Evolutionary conservation across 2,888 invertebrate species (phyloP).

Genomic region (Spicauda simplicius): DNA sequence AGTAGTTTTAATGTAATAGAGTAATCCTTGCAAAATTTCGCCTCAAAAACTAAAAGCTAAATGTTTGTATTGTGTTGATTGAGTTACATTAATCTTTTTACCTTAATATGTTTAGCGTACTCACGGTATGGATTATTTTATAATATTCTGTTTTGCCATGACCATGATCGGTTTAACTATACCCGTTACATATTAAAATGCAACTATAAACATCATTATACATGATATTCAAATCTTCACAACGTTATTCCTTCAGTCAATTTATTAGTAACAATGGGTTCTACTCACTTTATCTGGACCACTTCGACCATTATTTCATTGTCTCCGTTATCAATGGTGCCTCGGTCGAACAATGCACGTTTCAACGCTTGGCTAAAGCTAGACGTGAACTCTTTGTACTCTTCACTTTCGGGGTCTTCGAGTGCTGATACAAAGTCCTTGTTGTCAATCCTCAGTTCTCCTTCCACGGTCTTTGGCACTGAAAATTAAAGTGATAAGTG

Average conservation of each 20-base stretch:
- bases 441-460: conserved; percentile 87
- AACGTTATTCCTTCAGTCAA: neutral
- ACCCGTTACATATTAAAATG: too few species aligned
- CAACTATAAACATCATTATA: too few species aligned
- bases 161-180: too few species aligned
- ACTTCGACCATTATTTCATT: conserved; percentile 86
- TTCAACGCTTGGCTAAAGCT: conserved; percentile 86
- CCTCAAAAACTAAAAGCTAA: too few species aligned
- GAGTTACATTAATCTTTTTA: too few species aligned
- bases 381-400: conserved; percentile 85
- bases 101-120: too few species aligned
- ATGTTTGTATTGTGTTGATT: too few species aligned
- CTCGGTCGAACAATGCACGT: conserved; percentile 81
- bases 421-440: conserved; percentile 86
- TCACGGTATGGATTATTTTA: too few species aligned
- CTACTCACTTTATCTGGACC: conserved; percentile 84
- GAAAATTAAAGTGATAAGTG: conserved; percentile 52
- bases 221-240: too few species aligned
- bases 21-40: too few species aligned
- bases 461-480: conserved; percentile 90
- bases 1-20: too few species aligned
- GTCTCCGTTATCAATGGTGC: conserved; percentile 78
- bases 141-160: too few species aligned
- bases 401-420: conserved; percentile 84
- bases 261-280: conserved; percentile 16